Conservation (phyloP, 2,888 invertebrate species). For the Mimumesa dahlbomi region DNA sequence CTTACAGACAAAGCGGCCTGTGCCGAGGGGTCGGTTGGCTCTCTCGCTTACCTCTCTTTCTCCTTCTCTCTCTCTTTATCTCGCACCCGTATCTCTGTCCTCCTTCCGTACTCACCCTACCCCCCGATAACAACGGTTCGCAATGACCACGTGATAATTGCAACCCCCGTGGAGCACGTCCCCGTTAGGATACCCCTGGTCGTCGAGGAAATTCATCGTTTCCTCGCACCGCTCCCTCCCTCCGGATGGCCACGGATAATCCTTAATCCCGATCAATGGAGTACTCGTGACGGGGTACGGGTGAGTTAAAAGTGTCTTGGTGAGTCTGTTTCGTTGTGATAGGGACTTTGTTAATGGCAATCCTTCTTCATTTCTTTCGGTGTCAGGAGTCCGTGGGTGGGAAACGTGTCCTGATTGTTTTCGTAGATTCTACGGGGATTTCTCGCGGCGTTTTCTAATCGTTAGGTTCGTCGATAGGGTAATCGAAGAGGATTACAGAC, state of each 20-base stretch:
- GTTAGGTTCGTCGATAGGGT: no score
- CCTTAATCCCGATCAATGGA: constrained; percentile 59
- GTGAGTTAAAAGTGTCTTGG: constrained; percentile 52
- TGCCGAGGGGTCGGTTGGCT: constrained; percentile 72
- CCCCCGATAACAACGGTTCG: constrained; percentile 76
- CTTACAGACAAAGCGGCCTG: constrained; percentile 79
- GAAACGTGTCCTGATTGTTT: no score
- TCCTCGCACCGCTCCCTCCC: constrained; percentile 59
- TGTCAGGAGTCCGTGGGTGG: not conserved
- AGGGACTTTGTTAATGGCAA: constrained; percentile 46
- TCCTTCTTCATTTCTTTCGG: not conserved
- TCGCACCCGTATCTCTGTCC: constrained; percentile 9
- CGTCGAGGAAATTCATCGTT: constrained; percentile 74
- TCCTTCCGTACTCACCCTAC: constrained; percentile 12
- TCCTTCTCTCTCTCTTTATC: constrained; percentile 16
- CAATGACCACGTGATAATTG: constrained; percentile 79
- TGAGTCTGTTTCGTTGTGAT: constrained; percentile 47
- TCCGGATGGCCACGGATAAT: constrained; percentile 49
- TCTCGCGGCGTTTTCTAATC: no score
- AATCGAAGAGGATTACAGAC: no score
- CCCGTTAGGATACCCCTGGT: constrained; percentile 69
- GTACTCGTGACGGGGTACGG: constrained; percentile 50
- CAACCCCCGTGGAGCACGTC: constrained; percentile 70
- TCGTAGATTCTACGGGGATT: no score
- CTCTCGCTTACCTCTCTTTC: constrained; percentile 26